A percentile compares a stretch with the other conserved stretches of the same genome.
Conservation (phyloP, 2,888 invertebrate genomes). For the Conistra vaccinii region DNA sequence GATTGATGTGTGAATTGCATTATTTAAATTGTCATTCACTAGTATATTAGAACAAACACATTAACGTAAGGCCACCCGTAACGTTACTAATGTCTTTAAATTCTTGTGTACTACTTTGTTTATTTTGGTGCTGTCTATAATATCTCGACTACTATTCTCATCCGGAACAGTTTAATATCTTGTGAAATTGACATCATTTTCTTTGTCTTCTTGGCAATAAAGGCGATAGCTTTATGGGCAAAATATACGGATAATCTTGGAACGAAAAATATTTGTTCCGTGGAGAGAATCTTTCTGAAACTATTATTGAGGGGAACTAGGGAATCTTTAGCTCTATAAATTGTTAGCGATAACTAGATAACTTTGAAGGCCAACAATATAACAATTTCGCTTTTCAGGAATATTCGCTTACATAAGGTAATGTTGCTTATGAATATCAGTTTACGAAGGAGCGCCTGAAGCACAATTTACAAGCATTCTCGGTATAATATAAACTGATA, state of each 20-base stretch:
- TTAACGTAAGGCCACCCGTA: slow-evolving; percentile 52
- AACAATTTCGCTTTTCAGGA: slow-evolving; percentile 12
- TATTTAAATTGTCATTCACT: slow-evolving; percentile 54
- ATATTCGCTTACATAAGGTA: slow-evolving; percentile 10
- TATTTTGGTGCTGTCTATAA: slow-evolving; percentile 32
- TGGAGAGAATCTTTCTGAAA: slow-evolving; percentile 11
- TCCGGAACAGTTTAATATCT: slow-evolving; percentile 14
- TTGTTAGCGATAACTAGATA: slow-evolving; percentile 29
- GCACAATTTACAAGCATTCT: slow-evolving; percentile 14
- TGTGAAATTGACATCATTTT: slow-evolving; percentile 10
- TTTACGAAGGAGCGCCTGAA: slow-evolving; percentile 9
- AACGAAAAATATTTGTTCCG: slow-evolving; percentile 18
- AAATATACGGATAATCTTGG: slow-evolving; percentile 19
- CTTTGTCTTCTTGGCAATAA: slow-evolving; percentile 13
- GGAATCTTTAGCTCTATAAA: slow-evolving; percentile 14
- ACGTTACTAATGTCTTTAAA: slow-evolving; percentile 51
- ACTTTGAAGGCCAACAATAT: slow-evolving; percentile 30
- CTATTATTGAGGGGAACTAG: not conserved
- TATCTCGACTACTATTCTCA: slow-evolving; percentile 17
- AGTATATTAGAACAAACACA: slow-evolving; percentile 45
- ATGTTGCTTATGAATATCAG: slow-evolving; percentile 27
- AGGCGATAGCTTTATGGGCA: not conserved
- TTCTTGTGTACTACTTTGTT: slow-evolving; percentile 36
- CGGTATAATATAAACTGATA: slow-evolving; percentile 14
- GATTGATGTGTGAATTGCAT: slow-evolving; percentile 54